Evolutionary conservation across 2,797 vertebrate species (phyloP).

Genomic region (Galagoides demidoff): DNA sequence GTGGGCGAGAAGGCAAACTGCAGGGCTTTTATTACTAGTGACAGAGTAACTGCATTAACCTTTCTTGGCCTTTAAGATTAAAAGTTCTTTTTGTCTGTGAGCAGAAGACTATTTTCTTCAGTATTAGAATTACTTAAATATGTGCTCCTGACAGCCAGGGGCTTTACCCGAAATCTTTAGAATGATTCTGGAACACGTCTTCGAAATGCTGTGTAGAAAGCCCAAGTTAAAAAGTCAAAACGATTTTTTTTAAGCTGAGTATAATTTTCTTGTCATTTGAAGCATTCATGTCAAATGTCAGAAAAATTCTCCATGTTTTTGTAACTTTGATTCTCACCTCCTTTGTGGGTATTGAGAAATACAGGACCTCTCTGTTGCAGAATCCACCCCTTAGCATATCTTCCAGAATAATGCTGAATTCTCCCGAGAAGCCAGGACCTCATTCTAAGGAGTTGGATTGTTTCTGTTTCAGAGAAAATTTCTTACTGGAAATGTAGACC

Average conservation of each 20-base stretch:
- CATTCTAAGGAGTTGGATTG: background rate
- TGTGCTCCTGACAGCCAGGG: background rate
- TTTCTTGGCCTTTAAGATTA: conserved; percentile 12
- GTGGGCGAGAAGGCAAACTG: background rate
- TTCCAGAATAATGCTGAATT: background rate
- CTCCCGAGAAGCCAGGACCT: background rate
- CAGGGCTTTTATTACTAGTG: background rate
- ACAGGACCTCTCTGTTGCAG: background rate
- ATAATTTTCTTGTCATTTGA: conserved; percentile 28
- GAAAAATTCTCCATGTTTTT: background rate
- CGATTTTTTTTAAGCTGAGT: background rate
- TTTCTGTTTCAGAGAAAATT: conserved; percentile 9
- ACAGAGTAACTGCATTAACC: background rate
- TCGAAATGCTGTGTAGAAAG: background rate
- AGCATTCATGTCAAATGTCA: conserved; percentile 38
- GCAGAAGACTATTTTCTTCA: conserved; percentile 42
- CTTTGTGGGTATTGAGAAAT: background rate
- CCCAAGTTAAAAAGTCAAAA: conserved; percentile 34
- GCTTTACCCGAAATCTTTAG: conserved; percentile 54
- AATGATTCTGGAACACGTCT: conserved; percentile 16
- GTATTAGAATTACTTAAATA: conserved; percentile 9
- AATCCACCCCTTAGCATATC: background rate
- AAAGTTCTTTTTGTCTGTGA: conserved; percentile 35
- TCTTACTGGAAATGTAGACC: background rate
- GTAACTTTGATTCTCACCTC: background rate